Evolutionary conservation across 64 coral and sea anemone species (phyloP).

Genomic region (Stylophora pistillata): DNA sequence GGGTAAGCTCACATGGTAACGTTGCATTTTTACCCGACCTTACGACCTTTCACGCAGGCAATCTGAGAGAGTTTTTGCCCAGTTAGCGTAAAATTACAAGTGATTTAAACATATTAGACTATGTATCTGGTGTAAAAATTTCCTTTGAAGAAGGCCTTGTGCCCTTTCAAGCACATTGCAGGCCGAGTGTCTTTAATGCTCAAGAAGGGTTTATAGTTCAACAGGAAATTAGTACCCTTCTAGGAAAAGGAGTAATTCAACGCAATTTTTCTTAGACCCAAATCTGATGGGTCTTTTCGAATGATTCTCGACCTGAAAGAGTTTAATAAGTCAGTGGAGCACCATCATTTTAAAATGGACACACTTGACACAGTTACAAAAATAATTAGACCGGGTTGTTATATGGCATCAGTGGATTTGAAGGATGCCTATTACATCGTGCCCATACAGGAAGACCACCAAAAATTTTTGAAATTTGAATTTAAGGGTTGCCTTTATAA

Average conservation of each 20-base stretch:
- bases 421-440: slow-evolving; percentile 21
- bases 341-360: too few species aligned
- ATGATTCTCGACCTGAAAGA: too few species aligned
- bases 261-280: too few species aligned
- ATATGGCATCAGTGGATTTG: slow-evolving; percentile 37
- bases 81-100: slow-evolving; percentile 47
- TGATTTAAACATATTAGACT: slow-evolving; percentile 45
- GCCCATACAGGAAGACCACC: slow-evolving; percentile 38
- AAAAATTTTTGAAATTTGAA: slow-evolving; percentile 45
- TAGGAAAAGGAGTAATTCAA: slow-evolving; percentile 41
- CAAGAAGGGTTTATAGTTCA: slow-evolving; percentile 45
- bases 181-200: slow-evolving; percentile 45
- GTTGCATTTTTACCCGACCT: too few species aligned
- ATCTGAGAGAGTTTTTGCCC: slow-evolving; percentile 55
- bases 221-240: slow-evolving; percentile 36
- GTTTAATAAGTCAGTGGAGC: too few species aligned
- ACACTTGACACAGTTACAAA: too few species aligned
- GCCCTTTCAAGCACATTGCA: slow-evolving; percentile 30
- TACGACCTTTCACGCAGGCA: slow-evolving; percentile 56
- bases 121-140: slow-evolving; percentile 58
- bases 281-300: too few species aligned
- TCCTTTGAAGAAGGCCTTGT: slow-evolving; percentile 32
- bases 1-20: too few species aligned
- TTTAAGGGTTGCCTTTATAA: too few species aligned
- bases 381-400: slow-evolving; percentile 51